Percentiles rank a stretch among this genome's conserved stretches.
Conservation (phyloP, 2,113 vertebrate genomes). For the Ammospiza caudacuta region DNA sequence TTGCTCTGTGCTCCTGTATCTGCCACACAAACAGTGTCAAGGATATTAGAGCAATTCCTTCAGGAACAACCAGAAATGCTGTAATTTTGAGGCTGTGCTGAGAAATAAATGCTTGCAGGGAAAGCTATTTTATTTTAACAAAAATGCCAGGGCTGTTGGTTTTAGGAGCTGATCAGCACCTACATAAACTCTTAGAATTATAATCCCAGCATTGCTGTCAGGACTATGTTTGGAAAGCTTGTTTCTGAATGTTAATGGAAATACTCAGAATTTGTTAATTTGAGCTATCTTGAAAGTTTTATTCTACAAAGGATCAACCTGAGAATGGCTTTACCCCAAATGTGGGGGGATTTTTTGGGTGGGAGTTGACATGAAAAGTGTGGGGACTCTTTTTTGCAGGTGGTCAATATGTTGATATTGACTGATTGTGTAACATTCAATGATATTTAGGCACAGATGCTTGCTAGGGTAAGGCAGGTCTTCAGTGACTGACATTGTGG, state of each 20-base stretch:
- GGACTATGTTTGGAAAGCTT: neutral
- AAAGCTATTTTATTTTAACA: neutral
- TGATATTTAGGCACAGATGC: neutral
- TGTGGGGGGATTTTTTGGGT: fast-evolving
- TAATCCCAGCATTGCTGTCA: neutral
- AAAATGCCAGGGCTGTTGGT: neutral
- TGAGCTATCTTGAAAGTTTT: neutral
- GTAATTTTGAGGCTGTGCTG: neutral
- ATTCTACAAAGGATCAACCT: neutral
- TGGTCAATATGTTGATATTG: neutral
- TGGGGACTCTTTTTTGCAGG: neutral
- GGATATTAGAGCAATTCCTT: neutral
- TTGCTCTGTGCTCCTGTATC: neutral
- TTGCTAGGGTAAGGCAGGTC: neutral
- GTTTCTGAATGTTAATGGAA: neutral
- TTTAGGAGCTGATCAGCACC: neutral
- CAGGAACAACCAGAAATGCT: neutral
- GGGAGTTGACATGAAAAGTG: neutral
- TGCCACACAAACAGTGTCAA: neutral
- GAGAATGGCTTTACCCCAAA: neutral
- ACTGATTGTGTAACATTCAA: neutral
- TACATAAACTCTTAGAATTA: neutral
- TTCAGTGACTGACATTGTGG: neutral
- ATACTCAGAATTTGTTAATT: neutral
- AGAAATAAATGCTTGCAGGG: neutral